Base-by-base conservation (phyloP, 2,888 invertebrate species). In the Phania funesta region DNA sequence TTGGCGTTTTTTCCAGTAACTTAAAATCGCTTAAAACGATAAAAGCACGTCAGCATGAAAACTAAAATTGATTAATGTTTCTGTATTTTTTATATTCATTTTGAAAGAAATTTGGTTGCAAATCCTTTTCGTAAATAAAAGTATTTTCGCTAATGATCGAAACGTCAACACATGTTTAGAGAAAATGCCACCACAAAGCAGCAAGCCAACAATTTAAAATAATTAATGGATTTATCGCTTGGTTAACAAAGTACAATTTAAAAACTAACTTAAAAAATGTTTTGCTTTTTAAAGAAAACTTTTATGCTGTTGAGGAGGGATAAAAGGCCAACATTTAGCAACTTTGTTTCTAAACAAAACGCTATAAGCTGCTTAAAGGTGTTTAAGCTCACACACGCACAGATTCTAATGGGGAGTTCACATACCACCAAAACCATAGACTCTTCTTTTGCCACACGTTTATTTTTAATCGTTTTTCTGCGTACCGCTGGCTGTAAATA, bases 111-210 rank as follows among this genome's bases (percentile, higher is more conserved):
- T 29, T 73, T 35, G 46, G 24, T 22, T 9, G 24, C 60, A 16
- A 60, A 41, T 58, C 35, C 46, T 38, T 52, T 60, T 18, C 18
- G 18, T 18, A 38, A 13, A 46, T 68, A 70, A 74, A 77, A n/a
- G n/a, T n/a, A n/a, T 83, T 60, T 84, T 83, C 76, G 83, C 80
- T 85, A 84, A 84, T 84, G 83, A 85, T 80, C 80, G 60, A 73
- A 60, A 80, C 80, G 84, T 84, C 84, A 83, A 83, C 85, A 85
- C 68, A 56, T 80, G n/a, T 48, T 54, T 24, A 71, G 26, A 29
- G 1, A 46, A 18, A 20, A 67, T 3, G 4, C 22, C 1, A 16
- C 22, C 18, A 52, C 29, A 58, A 64, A 24, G 16, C 35, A 41
- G 9, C 35, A 48, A 24, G 6, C 20, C 35, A 18, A 44, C n/a